Evolutionary conservation across 2,797 vertebrate genomes (phyloP).

Genomic region (Zenarchopterus dispar): DNA sequence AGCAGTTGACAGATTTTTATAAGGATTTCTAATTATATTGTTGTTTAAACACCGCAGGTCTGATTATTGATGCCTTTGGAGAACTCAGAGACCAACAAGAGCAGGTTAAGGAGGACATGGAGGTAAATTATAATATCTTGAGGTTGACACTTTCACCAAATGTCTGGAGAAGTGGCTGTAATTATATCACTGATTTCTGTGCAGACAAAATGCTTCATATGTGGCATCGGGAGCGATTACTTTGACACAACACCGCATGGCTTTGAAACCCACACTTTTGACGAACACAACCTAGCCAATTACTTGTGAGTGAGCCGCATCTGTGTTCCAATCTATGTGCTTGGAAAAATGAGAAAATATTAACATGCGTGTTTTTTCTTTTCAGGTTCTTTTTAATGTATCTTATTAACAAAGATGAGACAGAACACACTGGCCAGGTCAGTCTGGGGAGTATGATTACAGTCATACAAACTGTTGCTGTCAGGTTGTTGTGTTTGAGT

Average conservation of each 20-base stretch:
- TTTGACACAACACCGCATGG: constrained; percentile 94
- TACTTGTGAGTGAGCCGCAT: constrained; percentile 85
- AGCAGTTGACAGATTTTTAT: background rate
- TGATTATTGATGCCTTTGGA: constrained; percentile 96
- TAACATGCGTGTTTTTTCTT: constrained; percentile 7
- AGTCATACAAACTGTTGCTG: background rate
- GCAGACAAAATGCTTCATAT: constrained; percentile 97
- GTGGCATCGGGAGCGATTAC: constrained; percentile 95
- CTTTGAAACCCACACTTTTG: constrained; percentile 94
- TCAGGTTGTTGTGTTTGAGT: background rate
- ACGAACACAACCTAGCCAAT: constrained; percentile 95
- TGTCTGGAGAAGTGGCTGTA: background rate
- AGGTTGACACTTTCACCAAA: background rate
- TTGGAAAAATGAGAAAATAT: constrained; percentile 6
- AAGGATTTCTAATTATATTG: constrained; percentile 1
- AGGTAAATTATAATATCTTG: constrained; percentile 75
- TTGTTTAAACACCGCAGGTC: constrained; percentile 76
- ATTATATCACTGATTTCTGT: constrained; percentile 18
- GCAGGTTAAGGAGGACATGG: constrained; percentile 97
- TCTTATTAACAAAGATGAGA: constrained; percentile 95
- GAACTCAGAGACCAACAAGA: constrained; percentile 96
- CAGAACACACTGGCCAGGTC: constrained; percentile 94
- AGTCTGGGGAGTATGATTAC: constrained; percentile 28
- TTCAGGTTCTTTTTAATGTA: constrained; percentile 96
- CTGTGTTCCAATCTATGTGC: constrained; percentile 1